phyloP scores from a whole-genome alignment of 2,113 vertebrate genomes.

The Pachypanchax playfairii region DNA sequence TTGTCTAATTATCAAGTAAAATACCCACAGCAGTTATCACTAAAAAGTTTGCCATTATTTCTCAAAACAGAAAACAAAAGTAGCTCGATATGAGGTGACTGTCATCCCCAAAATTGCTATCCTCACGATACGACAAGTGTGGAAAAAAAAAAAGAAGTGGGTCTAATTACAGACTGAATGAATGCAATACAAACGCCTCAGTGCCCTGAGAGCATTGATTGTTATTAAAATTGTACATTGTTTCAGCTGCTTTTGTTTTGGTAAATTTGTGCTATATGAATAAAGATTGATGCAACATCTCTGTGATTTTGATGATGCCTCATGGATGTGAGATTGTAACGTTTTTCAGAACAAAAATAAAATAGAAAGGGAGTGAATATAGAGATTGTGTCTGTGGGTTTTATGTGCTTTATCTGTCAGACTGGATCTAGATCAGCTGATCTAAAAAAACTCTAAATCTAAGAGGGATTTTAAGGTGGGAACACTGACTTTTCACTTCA shows the following conservation, averaged over 20 bases:
- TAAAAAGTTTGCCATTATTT: background rate
- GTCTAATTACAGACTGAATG: background rate
- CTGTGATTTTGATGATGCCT: background rate
- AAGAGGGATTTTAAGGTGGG: background rate
- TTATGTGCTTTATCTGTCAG: background rate
- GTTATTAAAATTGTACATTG: too few species aligned
- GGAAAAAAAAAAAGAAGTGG: background rate
- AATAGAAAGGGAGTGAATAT: too few species aligned
- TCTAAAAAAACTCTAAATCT: background rate
- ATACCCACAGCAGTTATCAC: too few species aligned
- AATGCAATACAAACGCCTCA: background rate
- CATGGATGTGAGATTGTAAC: background rate
- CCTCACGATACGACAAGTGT: too few species aligned
- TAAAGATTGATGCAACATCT: background rate
- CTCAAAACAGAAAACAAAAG: background rate
- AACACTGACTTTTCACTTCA: background rate
- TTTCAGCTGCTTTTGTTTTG: too few species aligned
- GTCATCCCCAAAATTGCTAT: too few species aligned
- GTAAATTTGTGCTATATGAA: background rate
- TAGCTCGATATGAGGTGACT: background rate
- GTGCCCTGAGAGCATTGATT: too few species aligned
- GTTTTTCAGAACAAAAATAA: background rate
- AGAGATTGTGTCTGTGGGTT: too few species aligned
- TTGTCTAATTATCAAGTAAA: too few species aligned
- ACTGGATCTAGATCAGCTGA: background rate